Conservation (phyloP, 2,113 vertebrate species). For the Calyptomena viridis region DNA sequence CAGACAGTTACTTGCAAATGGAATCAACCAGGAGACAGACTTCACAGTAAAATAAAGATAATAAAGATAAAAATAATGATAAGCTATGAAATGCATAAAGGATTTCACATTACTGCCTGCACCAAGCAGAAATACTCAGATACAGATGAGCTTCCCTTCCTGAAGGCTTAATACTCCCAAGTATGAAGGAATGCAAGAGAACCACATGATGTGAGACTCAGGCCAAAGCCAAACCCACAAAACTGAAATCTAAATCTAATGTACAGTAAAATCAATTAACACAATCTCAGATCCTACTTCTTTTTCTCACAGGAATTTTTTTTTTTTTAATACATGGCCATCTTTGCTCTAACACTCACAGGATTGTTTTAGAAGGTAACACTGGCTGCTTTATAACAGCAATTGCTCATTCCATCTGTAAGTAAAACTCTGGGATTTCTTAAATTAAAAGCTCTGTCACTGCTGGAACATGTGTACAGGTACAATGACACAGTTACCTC, state of each 20-base stretch:
- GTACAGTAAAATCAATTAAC: constrained; percentile 50
- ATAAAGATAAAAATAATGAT: too few relatives aligned
- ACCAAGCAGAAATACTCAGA: not conserved
- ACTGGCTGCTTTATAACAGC: not conserved
- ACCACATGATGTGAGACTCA: not conserved
- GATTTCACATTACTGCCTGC: not conserved
- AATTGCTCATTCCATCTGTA: not conserved
- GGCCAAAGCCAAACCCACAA: constrained; percentile 34
- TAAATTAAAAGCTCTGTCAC: not conserved
- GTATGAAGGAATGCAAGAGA: constrained; percentile 5
- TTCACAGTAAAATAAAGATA: not conserved
- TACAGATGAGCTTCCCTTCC: not conserved
- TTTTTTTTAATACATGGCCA: not conserved
- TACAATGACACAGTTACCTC: not conserved
- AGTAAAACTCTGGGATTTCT: not conserved
- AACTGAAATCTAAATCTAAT: constrained; percentile 14
- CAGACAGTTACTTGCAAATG: not conserved
- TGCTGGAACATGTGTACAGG: not conserved
- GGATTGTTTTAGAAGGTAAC: not conserved
- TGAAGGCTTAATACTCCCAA: not conserved
- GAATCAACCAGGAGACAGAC: not conserved
- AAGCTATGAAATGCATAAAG: not conserved
- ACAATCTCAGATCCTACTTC: not conserved
- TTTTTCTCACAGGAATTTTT: not conserved
- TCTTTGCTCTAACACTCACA: not conserved